phyloP scores from a whole-genome alignment of 2,888 invertebrate genomes.

The Pandemis heparana region DNA sequence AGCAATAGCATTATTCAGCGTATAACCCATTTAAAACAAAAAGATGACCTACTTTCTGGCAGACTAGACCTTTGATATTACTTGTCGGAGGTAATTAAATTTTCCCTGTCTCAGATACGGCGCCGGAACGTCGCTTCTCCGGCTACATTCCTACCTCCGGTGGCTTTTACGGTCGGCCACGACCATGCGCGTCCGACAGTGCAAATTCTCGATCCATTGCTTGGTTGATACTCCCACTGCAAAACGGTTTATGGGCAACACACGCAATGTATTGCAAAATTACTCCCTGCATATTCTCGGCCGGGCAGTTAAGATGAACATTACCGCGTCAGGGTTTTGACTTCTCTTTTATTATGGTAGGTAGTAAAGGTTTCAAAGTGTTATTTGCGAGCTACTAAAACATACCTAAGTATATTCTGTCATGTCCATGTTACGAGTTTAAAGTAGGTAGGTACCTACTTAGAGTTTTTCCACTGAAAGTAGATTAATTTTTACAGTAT shows the following conservation, averaged over 20 bases:
- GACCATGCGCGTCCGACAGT: not conserved
- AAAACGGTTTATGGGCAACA: not conserved
- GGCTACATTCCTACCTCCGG: not conserved
- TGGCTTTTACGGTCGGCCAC: not conserved
- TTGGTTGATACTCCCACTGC: not conserved
- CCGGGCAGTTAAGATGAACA: not conserved
- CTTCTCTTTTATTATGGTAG: not conserved
- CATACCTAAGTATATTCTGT: not conserved
- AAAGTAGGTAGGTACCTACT: too few species aligned
- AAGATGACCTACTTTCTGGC: not conserved
- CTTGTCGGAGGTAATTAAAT: slow-evolving; percentile 7
- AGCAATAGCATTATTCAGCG: not conserved
- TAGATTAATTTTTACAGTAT: too few species aligned
- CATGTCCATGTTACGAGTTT: too few species aligned
- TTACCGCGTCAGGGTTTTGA: not conserved
- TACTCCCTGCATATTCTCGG: not conserved
- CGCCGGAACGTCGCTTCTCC: not conserved
- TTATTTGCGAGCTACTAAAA: not conserved
- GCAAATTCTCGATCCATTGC: not conserved
- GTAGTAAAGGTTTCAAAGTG: not conserved
- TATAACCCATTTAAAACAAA: not conserved
- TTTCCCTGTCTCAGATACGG: slow-evolving; percentile 2
- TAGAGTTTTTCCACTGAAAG: not conserved
- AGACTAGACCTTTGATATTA: not conserved
- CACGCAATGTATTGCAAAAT: not conserved